Conservation (phyloP, 2,797 vertebrate species). For the Crossoptilon crossoptilon region DNA sequence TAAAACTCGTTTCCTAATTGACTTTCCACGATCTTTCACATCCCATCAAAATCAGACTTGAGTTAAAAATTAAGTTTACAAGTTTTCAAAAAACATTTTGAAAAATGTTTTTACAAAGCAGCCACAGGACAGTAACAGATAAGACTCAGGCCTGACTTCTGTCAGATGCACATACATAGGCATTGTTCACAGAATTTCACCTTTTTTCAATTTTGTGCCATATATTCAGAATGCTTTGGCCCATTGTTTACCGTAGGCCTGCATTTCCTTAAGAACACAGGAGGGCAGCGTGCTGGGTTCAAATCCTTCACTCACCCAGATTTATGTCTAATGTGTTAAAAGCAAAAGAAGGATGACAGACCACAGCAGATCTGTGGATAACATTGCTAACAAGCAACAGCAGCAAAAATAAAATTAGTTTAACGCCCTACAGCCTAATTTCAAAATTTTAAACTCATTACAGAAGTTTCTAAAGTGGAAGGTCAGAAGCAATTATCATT, state of each 20-base stretch:
- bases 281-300: background rate
- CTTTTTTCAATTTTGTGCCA: background rate
- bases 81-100: background rate
- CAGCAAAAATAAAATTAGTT: background rate
- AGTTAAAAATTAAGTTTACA: background rate
- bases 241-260: background rate
- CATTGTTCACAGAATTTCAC: background rate
- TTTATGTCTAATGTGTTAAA: background rate
- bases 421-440: background rate
- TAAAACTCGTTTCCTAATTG: background rate
- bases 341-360: background rate
- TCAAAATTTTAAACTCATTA: background rate
- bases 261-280: background rate
- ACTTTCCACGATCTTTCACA: background rate
- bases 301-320: background rate
- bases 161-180: background rate
- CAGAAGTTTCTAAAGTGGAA: background rate
- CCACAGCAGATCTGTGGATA: background rate
- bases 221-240: background rate
- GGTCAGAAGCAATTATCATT: background rate
- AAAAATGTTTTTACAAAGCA: background rate
- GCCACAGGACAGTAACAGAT: background rate
- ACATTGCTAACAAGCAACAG: background rate
- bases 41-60: background rate
- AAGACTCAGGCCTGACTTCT: background rate